Percentiles rank a stretch among this genome's conserved stretches.
These are phyloP conservation scores for Jaculus jaculus DNA, from an alignment of 2,113 vertebrate species.

Conservation along the genomic window DNA sequence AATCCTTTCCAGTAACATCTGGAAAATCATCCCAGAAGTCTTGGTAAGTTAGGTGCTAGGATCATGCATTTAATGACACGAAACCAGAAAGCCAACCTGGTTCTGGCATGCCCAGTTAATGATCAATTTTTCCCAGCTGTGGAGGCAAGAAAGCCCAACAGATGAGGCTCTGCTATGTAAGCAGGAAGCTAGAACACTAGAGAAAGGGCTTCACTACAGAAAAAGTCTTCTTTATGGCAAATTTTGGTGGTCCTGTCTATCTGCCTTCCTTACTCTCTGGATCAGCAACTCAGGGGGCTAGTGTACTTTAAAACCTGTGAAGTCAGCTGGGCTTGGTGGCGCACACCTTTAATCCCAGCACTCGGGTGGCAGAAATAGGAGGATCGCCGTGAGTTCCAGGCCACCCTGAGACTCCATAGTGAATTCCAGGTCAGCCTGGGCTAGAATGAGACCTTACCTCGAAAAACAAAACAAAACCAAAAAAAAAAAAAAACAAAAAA, in stretches of 20 bases:
- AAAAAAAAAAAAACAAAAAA: too few species aligned
- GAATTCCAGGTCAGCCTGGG: too few species aligned
- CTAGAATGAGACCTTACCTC: too few species aligned
- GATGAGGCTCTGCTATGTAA: not conserved
- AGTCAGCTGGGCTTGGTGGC: too few species aligned
- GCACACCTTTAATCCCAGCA: too few species aligned
- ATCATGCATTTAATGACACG: not conserved
- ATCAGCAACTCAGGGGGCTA: not conserved
- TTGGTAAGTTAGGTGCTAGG: not conserved
- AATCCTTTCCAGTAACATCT: slow-evolving; percentile 37
- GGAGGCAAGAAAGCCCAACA: too few species aligned
- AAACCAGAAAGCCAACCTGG: not conserved
- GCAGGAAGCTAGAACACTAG: not conserved
- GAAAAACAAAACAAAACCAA: too few species aligned
- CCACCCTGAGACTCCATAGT: too few species aligned
- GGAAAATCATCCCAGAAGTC: slow-evolving; percentile 9
- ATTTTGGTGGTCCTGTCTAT: not conserved
- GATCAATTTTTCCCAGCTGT: not conserved
- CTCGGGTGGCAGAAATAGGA: too few species aligned
- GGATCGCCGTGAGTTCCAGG: too few species aligned
- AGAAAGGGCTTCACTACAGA: not conserved
- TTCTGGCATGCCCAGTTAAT: not conserved
- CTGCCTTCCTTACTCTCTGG: not conserved
- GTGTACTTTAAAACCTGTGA: not conserved
- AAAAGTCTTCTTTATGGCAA: not conserved